A percentile compares a stretch with the other conserved stretches of the same genome.
Conservation (phyloP, 2,797 vertebrate species). For the Falco rusticolus region DNA sequence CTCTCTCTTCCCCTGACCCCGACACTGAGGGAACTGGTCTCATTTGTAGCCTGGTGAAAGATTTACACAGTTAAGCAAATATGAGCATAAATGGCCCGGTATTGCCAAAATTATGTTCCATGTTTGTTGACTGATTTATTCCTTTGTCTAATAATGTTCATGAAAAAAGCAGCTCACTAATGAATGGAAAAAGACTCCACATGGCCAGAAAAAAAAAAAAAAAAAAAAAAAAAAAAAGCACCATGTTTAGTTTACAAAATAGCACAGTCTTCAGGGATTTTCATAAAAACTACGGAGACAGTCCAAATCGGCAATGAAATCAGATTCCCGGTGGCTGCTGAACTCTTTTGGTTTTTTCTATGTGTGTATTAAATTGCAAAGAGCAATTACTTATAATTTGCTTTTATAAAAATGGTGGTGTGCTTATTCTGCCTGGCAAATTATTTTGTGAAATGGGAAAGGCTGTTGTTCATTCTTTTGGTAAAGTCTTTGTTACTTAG, state of each 20-base stretch:
- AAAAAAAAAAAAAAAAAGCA: background rate
- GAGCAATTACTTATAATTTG: constrained; percentile 64
- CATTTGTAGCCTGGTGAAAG: constrained; percentile 53
- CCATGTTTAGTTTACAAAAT: constrained; percentile 58
- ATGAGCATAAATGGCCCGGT: background rate
- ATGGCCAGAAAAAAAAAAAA: constrained; percentile 3
- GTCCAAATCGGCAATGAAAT: constrained; percentile 62
- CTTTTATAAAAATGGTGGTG: constrained; percentile 58
- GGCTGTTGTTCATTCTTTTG: constrained; percentile 57
- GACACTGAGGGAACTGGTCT: background rate
- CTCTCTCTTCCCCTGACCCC: background rate
- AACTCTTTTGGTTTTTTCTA: constrained; percentile 41
- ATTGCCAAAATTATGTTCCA: constrained; percentile 47
- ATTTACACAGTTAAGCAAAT: constrained; percentile 51
- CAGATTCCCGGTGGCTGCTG: constrained; percentile 50
- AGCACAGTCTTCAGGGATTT: constrained; percentile 58
- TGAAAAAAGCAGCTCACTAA: constrained; percentile 24
- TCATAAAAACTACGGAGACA: constrained; percentile 52
- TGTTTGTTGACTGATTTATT: constrained; percentile 67
- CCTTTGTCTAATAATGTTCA: constrained; percentile 59
- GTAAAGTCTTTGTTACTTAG: constrained; percentile 55
- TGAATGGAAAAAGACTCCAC: constrained; percentile 64
- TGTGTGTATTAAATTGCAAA: constrained; percentile 54
- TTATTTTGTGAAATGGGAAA: constrained; percentile 54
- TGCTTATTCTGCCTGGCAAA: constrained; percentile 11